Conservation (phyloP, 2,113 vertebrate species). For the Mungos mungo region DNA sequence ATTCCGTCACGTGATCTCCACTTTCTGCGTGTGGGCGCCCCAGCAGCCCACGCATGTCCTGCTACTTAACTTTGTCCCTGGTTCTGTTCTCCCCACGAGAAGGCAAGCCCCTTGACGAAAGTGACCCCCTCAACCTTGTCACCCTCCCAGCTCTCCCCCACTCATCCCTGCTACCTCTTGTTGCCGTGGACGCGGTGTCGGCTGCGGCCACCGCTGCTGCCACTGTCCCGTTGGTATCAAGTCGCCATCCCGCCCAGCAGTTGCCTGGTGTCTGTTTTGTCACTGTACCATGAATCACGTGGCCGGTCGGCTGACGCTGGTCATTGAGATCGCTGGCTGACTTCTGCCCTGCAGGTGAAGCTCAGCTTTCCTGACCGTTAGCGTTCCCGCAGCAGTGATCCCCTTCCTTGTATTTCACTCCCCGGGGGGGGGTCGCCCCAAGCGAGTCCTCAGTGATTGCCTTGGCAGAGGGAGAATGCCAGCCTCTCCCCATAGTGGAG, state of each 20-base stretch:
- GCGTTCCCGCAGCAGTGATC: background rate
- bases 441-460: background rate
- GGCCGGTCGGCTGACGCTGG: too few relatives aligned
- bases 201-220: rapidly evolving
- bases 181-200: background rate
- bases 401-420: background rate
- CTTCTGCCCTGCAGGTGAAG: background rate
- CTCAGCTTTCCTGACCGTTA: background rate
- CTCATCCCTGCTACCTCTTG: rapidly evolving
- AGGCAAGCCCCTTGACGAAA: background rate
- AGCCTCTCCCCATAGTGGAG: background rate
- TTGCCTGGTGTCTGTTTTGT: background rate
- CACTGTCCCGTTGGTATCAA: background rate
- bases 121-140: rapidly evolving
- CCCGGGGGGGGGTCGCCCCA: background rate
- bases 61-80: background rate
- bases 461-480: background rate
- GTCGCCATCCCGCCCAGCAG: rapidly evolving
- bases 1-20: rapidly evolving
- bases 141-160: background rate
- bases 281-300: rapidly evolving
- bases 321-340: background rate
- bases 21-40: background rate
- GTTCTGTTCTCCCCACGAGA: background rate
- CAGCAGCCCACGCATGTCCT: background rate